phyloP scores from a whole-genome alignment of 2,888 invertebrate genomes.

The Ellobium chinense region DNA sequence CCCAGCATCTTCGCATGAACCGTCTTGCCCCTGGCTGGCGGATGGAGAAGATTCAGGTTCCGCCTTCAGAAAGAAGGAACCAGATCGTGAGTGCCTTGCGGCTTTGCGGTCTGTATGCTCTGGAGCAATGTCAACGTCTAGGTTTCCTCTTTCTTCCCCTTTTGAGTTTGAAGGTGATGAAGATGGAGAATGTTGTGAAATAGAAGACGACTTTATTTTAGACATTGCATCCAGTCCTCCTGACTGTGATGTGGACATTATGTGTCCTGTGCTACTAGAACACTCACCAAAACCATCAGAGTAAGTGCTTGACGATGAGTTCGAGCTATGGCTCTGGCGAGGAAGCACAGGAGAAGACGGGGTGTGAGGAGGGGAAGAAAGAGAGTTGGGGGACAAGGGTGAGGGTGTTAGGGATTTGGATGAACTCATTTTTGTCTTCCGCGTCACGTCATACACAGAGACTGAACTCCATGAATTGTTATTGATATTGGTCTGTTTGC shows the following conservation, averaged over 20 bases:
- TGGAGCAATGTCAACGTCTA: not conserved
- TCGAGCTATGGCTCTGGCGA: no score
- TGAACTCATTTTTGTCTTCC: not conserved
- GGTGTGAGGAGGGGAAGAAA: not conserved
- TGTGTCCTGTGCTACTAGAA: no score
- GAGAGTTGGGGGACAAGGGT: conserved; percentile 7
- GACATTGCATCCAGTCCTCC: not conserved
- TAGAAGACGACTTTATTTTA: not conserved
- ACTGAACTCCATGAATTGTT: not conserved
- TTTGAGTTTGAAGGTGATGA: not conserved
- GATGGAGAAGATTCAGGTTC: not conserved
- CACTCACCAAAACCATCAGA: no score
- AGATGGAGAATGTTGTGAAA: not conserved
- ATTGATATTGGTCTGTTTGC: not conserved
- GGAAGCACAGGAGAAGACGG: not conserved
- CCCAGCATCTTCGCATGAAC: not conserved
- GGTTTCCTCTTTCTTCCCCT: not conserved
- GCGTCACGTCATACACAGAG: not conserved
- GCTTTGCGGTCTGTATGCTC: not conserved
- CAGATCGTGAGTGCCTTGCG: not conserved
- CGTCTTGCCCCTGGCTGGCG: not conserved
- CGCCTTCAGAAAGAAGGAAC: not conserved
- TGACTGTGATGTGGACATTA: no score
- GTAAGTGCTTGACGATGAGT: no score
- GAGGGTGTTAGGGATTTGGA: not conserved